phyloP scores from a whole-genome alignment of 1,140 invertebrate species.

The Oncopeltus fasciatus region DNA sequence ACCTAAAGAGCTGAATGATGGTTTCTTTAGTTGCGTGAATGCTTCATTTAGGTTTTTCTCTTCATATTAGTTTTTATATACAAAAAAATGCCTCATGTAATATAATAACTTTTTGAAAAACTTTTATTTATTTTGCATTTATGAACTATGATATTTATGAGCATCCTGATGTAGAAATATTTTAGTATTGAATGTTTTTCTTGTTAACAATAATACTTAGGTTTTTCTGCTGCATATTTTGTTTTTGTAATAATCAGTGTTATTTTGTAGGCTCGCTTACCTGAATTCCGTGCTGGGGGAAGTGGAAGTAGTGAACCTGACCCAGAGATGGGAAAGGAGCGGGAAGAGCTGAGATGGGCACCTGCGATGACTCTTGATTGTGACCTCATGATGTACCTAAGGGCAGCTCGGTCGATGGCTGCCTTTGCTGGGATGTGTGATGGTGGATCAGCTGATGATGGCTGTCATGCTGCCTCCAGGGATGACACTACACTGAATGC shows the following conservation, averaged over 20 bases:
- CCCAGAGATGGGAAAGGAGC: conserved; percentile 53
- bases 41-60: no score
- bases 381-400: conserved; percentile 92
- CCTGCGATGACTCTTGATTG: conserved; percentile 80
- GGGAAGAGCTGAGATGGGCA: conserved; percentile 85
- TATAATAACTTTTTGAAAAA: no score
- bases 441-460: conserved; percentile 90
- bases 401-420: conserved; percentile 87
- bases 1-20: no score
- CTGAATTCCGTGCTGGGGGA: conserved; percentile 57
- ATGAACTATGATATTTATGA: no score
- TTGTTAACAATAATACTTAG: no score
- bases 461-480: conserved; percentile 84
- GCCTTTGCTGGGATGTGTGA: conserved; percentile 97
- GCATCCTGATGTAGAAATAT: no score
- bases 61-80: no score
- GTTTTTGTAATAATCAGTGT: not conserved
- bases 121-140: no score
- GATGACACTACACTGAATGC: conserved; percentile 98
- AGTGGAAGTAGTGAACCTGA: conserved; percentile 45
- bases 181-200: no score
- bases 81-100: no score
- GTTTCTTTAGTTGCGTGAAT: no score
- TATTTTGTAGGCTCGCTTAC: conserved; percentile 49
- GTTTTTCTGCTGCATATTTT: no score